Evolutionary conservation across 2,888 invertebrate species (phyloP).

Genomic region (Congeria kusceri): DNA sequence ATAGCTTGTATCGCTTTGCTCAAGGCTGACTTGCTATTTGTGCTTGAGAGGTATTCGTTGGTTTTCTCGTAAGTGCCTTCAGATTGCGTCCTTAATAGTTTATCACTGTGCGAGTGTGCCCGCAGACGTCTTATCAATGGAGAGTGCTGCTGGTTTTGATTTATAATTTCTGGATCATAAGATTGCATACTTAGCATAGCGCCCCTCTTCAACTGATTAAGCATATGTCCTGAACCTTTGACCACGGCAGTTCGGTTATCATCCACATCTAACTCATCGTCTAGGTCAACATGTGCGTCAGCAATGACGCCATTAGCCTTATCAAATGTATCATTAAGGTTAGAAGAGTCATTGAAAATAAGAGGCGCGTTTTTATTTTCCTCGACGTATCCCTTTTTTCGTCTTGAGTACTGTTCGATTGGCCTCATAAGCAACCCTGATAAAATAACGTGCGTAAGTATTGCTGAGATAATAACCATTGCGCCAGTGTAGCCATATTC

Average conservation of each 20-base stretch:
- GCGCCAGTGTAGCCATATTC: slow-evolving; percentile 36
- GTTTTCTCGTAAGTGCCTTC: not conserved
- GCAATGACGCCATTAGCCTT: not conserved
- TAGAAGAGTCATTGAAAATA: not conserved
- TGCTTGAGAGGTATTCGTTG: not conserved
- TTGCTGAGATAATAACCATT: slow-evolving; percentile 31
- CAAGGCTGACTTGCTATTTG: slow-evolving; percentile 14
- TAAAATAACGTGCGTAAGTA: slow-evolving; percentile 21
- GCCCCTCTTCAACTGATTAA: not conserved
- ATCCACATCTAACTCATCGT: not conserved
- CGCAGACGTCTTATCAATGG: slow-evolving; percentile 12
- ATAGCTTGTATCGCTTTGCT: not conserved
- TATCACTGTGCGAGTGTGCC: slow-evolving; percentile 6
- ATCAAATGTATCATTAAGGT: not conserved
- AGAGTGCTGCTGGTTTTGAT: slow-evolving; percentile 5
- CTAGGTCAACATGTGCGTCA: not conserved
- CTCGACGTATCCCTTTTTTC: not conserved
- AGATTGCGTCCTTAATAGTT: slow-evolving; percentile 5
- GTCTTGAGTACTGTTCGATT: slow-evolving; percentile 11
- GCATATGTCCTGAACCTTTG: slow-evolving; percentile 3
- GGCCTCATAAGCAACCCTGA: slow-evolving; percentile 36
- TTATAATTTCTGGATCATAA: slow-evolving; percentile 1
- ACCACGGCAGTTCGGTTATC: not conserved
- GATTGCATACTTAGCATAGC: slow-evolving; percentile 17
- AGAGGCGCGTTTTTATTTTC: not conserved